Evolutionary conservation across 2,888 invertebrate species (phyloP), one percentile per base, ranked within the genome.

Genomic region (Caenorhabditis drosophilae): DNA sequence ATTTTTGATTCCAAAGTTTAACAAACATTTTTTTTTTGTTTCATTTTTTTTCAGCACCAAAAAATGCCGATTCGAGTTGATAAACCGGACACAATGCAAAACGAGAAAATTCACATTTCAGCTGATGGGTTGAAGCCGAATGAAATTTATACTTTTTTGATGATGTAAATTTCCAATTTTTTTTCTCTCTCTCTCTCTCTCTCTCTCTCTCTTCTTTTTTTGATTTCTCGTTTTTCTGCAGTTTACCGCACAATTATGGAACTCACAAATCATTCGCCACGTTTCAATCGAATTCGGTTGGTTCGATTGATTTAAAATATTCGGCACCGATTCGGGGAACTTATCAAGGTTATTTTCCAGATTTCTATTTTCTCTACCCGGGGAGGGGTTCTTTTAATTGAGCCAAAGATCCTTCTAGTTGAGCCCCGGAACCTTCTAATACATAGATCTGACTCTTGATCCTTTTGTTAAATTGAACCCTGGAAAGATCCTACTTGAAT

Each of bases 71-170:
- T 70, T 9, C 26, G 18, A 4, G 47, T 70, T 27, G 63, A 70
- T 27, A 70, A 67, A 42, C 63, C 70, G n/a, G 70, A 70, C 36
- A 63, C 70, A 16, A 63, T 70, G 56, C 67, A 67, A 38, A 63
- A 60, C 41, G 70, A 70, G 44, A 20, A 38, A n/a, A 58, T 70
- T 6, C 52, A 67, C 23, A 67, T 70, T 22, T 27, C 23, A 1
- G 70, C 64, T 0, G 35, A 47, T 3, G 38, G 31, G 1, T 52
- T 70, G 34, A 27, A 47, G 27, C 63, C 70, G 0, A 38, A 64
- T 31, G 35, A 36, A 4, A 41, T 50, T 4, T 64, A 64, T 45
- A 63, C 54, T 20, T 59, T 70, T 46, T 34, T 23, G 49, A 56
- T 70, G 58, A 58, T 36, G 70, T 70, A 31, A 45, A 58, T 20